A percentile compares a stretch with the other conserved stretches of the same genome.
Evolutionary conservation across 2,797 vertebrate species (phyloP).

Genomic region (Sebastes nivosus): DNA sequence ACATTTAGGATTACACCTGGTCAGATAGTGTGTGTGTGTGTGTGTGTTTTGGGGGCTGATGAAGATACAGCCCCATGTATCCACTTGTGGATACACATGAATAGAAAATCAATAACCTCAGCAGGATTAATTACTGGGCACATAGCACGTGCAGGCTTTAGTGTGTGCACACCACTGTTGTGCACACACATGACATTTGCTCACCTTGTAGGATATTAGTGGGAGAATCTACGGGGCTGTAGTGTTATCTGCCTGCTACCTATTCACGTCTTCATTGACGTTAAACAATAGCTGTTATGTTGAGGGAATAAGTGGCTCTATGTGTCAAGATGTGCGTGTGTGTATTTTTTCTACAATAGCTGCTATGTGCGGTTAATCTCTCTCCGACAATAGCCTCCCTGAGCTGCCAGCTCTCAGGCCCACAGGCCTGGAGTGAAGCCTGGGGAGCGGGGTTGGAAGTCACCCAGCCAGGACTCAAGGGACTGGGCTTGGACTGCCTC

Average conservation of each 20-base stretch:
- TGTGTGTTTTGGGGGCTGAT: slow-evolving; percentile 67
- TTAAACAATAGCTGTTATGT: slow-evolving; percentile 58
- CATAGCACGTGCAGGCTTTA: background rate
- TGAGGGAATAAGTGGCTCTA: slow-evolving; percentile 33
- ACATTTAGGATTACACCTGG: too few species aligned
- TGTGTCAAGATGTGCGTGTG: slow-evolving; percentile 19
- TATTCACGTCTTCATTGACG: slow-evolving; percentile 42
- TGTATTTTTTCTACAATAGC: slow-evolving; percentile 60
- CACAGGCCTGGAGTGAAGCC: slow-evolving; percentile 73
- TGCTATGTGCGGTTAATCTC: slow-evolving; percentile 77
- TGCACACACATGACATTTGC: slow-evolving; percentile 43
- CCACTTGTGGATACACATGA: slow-evolving; percentile 60
- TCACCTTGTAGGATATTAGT: slow-evolving; percentile 33
- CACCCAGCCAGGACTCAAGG: slow-evolving; percentile 72
- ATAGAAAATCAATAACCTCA: slow-evolving; percentile 66
- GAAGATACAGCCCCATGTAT: slow-evolving; percentile 60
- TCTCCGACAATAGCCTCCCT: slow-evolving; percentile 68
- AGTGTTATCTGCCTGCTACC: slow-evolving; percentile 10
- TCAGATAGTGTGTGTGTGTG: background rate
- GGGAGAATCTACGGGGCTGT: background rate
- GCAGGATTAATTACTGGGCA: slow-evolving; percentile 61
- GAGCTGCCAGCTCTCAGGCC: slow-evolving; percentile 69
- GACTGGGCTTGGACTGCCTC: slow-evolving; percentile 67
- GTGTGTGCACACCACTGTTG: slow-evolving; percentile 2
- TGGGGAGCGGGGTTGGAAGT: slow-evolving; percentile 73